phyloP scores from a whole-genome alignment of 2,113 vertebrate species.

The Zonotrichia leucophrys region DNA sequence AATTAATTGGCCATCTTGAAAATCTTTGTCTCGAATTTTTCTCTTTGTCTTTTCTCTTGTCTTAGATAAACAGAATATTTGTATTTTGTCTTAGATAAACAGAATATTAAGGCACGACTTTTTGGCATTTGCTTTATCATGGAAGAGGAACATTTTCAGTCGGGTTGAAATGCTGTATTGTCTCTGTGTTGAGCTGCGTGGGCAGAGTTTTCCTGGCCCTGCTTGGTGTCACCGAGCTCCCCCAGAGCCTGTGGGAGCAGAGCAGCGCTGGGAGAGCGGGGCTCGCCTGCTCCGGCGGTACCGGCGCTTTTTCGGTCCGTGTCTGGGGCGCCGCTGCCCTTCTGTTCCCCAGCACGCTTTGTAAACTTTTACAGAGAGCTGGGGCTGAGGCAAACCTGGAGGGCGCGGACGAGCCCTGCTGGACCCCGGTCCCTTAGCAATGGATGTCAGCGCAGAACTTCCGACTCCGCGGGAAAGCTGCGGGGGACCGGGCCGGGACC shows the following conservation, averaged over 20 bases:
- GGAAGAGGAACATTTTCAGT: slow-evolving; percentile 72
- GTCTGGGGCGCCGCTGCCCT: not conserved
- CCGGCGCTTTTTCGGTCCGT: accelerated
- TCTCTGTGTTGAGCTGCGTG: slow-evolving; percentile 71
- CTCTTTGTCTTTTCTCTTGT: slow-evolving; percentile 53
- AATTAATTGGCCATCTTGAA: slow-evolving; percentile 72
- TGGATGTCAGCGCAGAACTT: accelerated
- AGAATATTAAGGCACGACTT: slow-evolving; percentile 76
- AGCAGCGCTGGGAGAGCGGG: not conserved
- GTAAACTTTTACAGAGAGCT: not conserved
- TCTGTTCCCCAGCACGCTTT: too few relatives aligned
- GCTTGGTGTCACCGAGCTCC: slow-evolving; percentile 66
- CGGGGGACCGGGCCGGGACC: not conserved
- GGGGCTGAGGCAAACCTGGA: not conserved
- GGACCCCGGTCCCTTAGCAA: accelerated
- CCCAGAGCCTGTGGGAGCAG: not conserved
- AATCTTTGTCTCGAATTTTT: slow-evolving; percentile 29
- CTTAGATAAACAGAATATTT: slow-evolving; percentile 66
- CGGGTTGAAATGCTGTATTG: slow-evolving; percentile 74
- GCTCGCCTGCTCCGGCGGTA: not conserved
- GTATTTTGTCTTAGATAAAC: not conserved
- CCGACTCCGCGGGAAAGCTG: accelerated
- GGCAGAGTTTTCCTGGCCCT: not conserved
- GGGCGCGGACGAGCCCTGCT: not conserved
- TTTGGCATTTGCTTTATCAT: slow-evolving; percentile 73